Evolutionary conservation across 2,113 vertebrate species (phyloP).

Genomic region (Neogale vison): DNA sequence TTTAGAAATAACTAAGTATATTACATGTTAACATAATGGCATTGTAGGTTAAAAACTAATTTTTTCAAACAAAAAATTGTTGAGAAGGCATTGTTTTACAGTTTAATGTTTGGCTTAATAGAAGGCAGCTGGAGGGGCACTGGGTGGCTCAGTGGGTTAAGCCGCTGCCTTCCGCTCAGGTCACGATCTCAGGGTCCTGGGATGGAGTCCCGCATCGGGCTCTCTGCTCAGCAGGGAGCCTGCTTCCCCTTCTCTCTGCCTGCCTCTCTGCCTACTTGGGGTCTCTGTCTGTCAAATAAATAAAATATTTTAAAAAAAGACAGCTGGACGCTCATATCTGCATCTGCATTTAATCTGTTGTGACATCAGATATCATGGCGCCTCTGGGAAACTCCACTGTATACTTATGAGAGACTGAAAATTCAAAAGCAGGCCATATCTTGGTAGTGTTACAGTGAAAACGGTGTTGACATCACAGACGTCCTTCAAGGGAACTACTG

Average conservation of each 20-base stretch:
- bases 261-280: too few relatives aligned
- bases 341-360: background rate
- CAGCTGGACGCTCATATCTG: background rate
- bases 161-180: too few relatives aligned
- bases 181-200: too few relatives aligned
- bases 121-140: background rate
- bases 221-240: too few relatives aligned
- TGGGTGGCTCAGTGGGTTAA: too few relatives aligned
- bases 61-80: background rate
- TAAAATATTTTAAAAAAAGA: background rate
- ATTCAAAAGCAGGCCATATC: background rate
- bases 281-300: too few relatives aligned
- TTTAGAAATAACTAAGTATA: background rate
- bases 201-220: too few relatives aligned
- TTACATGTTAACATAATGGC: background rate
- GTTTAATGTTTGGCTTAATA: background rate
- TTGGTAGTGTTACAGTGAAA: background rate
- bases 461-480: background rate
- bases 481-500: background rate
- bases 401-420: background rate
- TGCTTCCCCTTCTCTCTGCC: too few relatives aligned
- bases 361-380: background rate
- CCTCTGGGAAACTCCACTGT: background rate
- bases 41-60: background rate
- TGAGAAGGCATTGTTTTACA: background rate